Evolutionary conservation across 2,888 invertebrate species (phyloP).

Genomic region (Parnassius apollo): DNA sequence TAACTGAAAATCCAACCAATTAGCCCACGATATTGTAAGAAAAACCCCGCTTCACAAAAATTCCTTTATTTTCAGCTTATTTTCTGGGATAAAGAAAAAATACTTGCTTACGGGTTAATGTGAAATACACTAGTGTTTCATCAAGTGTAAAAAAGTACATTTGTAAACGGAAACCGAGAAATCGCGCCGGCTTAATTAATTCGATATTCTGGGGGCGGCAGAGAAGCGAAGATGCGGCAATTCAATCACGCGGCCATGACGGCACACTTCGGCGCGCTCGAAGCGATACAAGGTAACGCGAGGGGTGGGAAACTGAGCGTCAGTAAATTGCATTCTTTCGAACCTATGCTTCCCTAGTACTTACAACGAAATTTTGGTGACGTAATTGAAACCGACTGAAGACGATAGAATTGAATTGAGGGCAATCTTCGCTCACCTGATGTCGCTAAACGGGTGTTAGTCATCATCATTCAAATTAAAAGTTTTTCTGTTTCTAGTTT

Average conservation of each 20-base stretch:
- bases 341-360: conserved; percentile 26
- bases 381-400: neutral
- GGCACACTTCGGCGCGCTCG: conserved; percentile 46
- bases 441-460: neutral
- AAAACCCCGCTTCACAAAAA: too few species aligned
- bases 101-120: too few species aligned
- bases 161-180: conserved; percentile 34
- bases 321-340: conserved; percentile 19
- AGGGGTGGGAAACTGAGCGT: conserved; percentile 5
- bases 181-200: conserved; percentile 53
- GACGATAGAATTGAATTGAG: too few species aligned
- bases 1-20: too few species aligned
- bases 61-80: too few species aligned
- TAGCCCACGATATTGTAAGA: too few species aligned
- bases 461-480: neutral
- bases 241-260: conserved; percentile 69
- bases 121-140: too few species aligned
- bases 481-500: too few species aligned
- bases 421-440: neutral
- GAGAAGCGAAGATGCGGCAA: conserved; percentile 63
- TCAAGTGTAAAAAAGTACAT: neutral
- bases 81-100: too few species aligned
- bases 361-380: conserved; percentile 29
- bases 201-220: conserved; percentile 60
- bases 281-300: conserved; percentile 31